Percentiles rank a stretch among this genome's conserved stretches.
phyloP scores from a whole-genome alignment of 1,140 invertebrate species.

The Anagrus nilaparvatae region DNA sequence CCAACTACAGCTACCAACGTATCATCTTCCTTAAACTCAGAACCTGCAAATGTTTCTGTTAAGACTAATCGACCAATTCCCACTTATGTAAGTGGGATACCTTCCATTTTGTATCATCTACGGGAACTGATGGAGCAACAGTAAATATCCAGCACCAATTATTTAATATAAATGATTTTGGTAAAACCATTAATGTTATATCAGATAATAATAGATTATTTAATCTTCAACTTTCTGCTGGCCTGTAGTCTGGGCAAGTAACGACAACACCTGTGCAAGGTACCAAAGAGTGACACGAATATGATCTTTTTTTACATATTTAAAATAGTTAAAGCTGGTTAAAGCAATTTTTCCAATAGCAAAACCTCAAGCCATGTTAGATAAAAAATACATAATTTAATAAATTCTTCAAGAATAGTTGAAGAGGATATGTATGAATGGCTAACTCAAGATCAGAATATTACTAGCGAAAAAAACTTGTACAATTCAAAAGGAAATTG shows the following conservation, averaged over 20 bases:
- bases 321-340: no score
- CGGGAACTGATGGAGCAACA: slow-evolving; percentile 36
- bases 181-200: slow-evolving; percentile 27
- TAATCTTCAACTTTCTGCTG: slow-evolving; percentile 49
- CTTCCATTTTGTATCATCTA: slow-evolving; percentile 30
- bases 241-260: slow-evolving; percentile 52
- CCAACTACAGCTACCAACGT: slow-evolving; percentile 48
- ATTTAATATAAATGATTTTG: slow-evolving; percentile 37
- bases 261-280: slow-evolving; percentile 72
- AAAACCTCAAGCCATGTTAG: no score
- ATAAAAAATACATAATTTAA: no score
- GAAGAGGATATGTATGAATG: no score
- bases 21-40: slow-evolving; percentile 47
- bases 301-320: no score
- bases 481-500: no score
- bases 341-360: no score
- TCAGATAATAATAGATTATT: slow-evolving; percentile 26
- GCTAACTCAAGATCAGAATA: no score
- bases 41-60: slow-evolving; percentile 39
- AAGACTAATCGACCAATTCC: slow-evolving; percentile 29
- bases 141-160: slow-evolving; percentile 35
- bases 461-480: no score
- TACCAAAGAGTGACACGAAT: slow-evolving; percentile 96
- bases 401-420: no score
- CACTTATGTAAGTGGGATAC: no score